Conservation (phyloP, 2,797 vertebrate species). For the Sarcoramphus papa region DNA sequence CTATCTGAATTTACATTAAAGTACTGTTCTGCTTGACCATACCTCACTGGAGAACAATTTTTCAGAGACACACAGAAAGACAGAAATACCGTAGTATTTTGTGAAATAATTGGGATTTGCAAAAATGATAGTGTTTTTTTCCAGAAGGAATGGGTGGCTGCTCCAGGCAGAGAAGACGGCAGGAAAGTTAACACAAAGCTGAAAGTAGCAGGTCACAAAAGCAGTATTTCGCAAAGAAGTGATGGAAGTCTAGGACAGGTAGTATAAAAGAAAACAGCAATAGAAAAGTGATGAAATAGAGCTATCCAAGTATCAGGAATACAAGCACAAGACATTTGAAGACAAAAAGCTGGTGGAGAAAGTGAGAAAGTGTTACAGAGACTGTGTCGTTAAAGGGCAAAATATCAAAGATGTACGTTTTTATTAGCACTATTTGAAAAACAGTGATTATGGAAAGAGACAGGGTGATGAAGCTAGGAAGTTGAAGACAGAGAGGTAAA, state of each 20-base stretch:
- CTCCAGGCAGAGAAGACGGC: neutral
- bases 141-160: neutral
- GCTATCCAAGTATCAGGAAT: neutral
- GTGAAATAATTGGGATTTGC: neutral
- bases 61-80: neutral
- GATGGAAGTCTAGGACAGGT: neutral
- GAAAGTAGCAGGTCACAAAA: neutral
- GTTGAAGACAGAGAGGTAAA: neutral
- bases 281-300: neutral
- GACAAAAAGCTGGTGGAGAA: neutral
- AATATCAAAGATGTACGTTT: neutral
- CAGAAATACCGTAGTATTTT: neutral
- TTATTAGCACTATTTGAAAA: neutral
- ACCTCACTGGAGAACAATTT: neutral
- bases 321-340: neutral
- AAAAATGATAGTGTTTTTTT: neutral
- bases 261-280: neutral
- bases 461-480: neutral
- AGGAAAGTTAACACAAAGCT: neutral
- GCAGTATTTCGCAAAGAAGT: neutral
- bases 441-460: neutral
- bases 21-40: neutral
- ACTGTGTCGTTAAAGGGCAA: neutral
- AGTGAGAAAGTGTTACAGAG: neutral
- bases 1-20: neutral